phyloP scores from a whole-genome alignment of 64 coral and sea anemone genomes.

The Stichodactyla mertensii region DNA sequence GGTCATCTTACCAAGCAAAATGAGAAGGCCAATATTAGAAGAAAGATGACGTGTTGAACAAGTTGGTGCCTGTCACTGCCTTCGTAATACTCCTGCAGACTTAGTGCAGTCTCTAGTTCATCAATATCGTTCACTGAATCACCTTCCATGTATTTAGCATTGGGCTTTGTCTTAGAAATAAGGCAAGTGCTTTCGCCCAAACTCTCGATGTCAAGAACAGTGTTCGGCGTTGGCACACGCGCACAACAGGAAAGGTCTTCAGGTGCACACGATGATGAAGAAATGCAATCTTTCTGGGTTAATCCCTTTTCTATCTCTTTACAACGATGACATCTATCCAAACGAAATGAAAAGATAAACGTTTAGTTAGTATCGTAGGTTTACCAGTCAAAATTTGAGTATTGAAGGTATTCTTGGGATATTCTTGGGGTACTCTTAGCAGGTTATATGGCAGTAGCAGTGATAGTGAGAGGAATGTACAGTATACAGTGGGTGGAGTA shows the following conservation, averaged over 20 bases:
- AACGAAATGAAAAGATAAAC: not conserved
- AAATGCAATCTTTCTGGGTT: not conserved
- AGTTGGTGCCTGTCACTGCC: conserved; percentile 51
- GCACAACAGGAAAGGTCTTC: not conserved
- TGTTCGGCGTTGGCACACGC: not conserved
- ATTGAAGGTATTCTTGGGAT: too few relatives aligned
- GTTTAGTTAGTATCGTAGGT: not conserved
- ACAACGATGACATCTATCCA: conserved; percentile 19
- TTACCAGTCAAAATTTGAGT: too few relatives aligned
- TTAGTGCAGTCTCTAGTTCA: conserved; percentile 15
- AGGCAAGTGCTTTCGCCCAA: conserved; percentile 27
- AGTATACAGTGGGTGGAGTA: too few relatives aligned
- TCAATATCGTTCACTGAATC: not conserved
- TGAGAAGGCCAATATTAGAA: conserved; percentile 17
- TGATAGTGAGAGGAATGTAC: too few relatives aligned
- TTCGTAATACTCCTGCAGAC: conserved; percentile 21
- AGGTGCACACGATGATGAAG: not conserved
- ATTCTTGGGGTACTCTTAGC: too few relatives aligned
- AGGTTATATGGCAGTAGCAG: too few relatives aligned
- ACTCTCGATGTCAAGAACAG: conserved; percentile 7
- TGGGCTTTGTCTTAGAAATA: not conserved
- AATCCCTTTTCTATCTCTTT: conserved; percentile 16
- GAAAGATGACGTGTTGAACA: conserved; percentile 47
- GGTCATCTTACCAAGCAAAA: conserved; percentile 45
- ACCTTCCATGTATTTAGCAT: not conserved